phyloP scores from a whole-genome alignment of 2,888 invertebrate genomes.

The Machimus atricapillus region DNA sequence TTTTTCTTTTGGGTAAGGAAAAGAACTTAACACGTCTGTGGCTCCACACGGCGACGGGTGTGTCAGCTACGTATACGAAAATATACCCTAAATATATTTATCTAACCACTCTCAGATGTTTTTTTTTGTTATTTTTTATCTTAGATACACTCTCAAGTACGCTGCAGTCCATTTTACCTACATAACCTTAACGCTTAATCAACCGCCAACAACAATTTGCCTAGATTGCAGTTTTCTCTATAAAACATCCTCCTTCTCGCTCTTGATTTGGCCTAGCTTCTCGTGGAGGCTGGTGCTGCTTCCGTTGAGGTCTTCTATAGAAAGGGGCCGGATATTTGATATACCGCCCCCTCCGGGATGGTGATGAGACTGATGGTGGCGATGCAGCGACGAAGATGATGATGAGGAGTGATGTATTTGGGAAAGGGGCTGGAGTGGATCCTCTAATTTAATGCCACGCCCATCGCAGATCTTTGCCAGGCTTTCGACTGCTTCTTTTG shows the following conservation, averaged over 20 bases:
- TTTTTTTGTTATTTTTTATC: background rate
- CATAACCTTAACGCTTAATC: slow-evolving; percentile 16
- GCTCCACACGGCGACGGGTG: slow-evolving; percentile 42
- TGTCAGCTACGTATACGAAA: slow-evolving; percentile 49
- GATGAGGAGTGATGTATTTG: slow-evolving; percentile 12
- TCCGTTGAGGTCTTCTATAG: slow-evolving; percentile 57
- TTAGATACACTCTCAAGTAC: slow-evolving; percentile 47
- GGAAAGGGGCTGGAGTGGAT: slow-evolving; percentile 37
- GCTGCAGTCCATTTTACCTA: slow-evolving; percentile 43
- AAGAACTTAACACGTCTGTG: slow-evolving; percentile 21
- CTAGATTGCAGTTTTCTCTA: slow-evolving; percentile 56
- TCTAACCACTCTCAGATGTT: slow-evolving; percentile 34
- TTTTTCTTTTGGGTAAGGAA: slow-evolving; percentile 36
- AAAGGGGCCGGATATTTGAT: slow-evolving; percentile 23
- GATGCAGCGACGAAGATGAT: background rate
- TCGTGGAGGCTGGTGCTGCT: slow-evolving; percentile 57
- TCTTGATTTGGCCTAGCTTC: slow-evolving; percentile 60
- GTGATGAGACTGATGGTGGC: slow-evolving; percentile 47
- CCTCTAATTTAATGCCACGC: slow-evolving; percentile 44
- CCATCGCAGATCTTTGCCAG: slow-evolving; percentile 48
- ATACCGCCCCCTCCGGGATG: background rate
- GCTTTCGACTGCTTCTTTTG: slow-evolving; percentile 48
- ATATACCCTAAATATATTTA: slow-evolving; percentile 48
- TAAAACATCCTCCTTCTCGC: slow-evolving; percentile 61
- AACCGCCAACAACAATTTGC: slow-evolving; percentile 49